These are phyloP conservation scores for Acomys russatus DNA, from an alignment of 2,797 vertebrate genomes.

Conservation along the genomic window DNA sequence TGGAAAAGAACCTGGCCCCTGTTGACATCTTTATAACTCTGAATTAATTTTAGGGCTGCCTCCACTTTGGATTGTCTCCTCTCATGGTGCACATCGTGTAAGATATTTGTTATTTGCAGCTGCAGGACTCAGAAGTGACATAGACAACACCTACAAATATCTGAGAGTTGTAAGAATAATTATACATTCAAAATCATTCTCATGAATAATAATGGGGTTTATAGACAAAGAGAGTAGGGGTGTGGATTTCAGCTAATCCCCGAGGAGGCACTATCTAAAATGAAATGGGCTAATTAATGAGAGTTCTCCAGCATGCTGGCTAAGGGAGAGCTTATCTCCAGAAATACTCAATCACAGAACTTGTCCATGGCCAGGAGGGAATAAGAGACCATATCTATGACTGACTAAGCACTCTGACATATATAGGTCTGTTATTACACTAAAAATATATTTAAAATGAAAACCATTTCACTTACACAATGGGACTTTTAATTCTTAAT, in stretches of 20 bases:
- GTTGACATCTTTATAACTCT: background rate
- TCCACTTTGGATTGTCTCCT: background rate
- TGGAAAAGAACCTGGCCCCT: background rate
- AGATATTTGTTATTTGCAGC: background rate
- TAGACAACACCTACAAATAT: constrained; percentile 10
- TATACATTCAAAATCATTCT: constrained; percentile 1
- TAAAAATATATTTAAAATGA: constrained; percentile 46
- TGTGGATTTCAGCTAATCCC: background rate
- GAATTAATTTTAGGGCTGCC: background rate
- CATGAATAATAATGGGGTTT: constrained; percentile 5
- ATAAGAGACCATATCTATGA: background rate
- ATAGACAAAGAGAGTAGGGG: background rate
- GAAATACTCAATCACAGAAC: background rate
- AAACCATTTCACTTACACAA: constrained; percentile 28
- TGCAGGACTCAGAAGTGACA: constrained; percentile 9
- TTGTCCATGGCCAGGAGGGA: background rate
- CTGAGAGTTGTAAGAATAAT: constrained; percentile 13
- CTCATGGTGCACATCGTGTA: background rate
- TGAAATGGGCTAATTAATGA: background rate
- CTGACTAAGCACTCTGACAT: background rate
- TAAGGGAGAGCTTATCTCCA: background rate
- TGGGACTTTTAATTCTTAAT: constrained; percentile 32
- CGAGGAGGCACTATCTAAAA: background rate
- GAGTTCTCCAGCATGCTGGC: background rate
- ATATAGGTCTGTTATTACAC: background rate